Evolutionary conservation across 2,888 invertebrate genomes (phyloP).

Genomic region (Dicycla oo): DNA sequence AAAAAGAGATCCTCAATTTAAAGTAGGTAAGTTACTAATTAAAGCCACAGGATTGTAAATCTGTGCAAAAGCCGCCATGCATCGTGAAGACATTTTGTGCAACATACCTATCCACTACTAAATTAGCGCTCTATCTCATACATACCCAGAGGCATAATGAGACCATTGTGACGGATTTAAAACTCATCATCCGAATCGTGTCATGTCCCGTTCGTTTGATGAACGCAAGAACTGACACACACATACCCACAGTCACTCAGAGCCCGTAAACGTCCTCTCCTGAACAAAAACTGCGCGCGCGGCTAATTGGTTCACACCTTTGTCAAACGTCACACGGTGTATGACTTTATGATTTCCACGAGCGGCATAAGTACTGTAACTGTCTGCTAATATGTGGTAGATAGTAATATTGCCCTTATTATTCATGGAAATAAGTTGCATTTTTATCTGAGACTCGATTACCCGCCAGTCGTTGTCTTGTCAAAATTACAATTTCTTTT

Average conservation of each 20-base stretch:
- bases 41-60: neutral
- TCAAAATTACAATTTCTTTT: too few relatives aligned
- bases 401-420: conserved; percentile 6
- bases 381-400: conserved; percentile 15
- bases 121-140: neutral
- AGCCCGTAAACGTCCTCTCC: conserved; percentile 26
- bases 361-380: conserved; percentile 30
- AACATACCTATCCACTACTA: neutral
- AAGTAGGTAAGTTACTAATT: neutral
- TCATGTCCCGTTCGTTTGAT: conserved; percentile 52
- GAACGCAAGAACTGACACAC: conserved; percentile 10
- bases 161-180: conserved; percentile 23
- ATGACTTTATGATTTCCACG: conserved; percentile 52
- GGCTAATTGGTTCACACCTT: conserved; percentile 64
- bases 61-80: neutral
- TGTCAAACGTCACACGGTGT: conserved; percentile 41
- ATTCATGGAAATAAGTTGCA: neutral
- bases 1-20: neutral
- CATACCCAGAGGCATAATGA: conserved; percentile 5
- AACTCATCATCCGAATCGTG: conserved; percentile 27
- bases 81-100: neutral
- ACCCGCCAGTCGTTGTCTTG: too few relatives aligned
- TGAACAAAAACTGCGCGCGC: conserved; percentile 43
- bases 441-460: conserved; percentile 4
- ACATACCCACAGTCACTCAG: neutral